These are phyloP conservation scores for Conus canariensis DNA, from an alignment of 2,888 invertebrate genomes.

Conservation along the genomic window DNA sequence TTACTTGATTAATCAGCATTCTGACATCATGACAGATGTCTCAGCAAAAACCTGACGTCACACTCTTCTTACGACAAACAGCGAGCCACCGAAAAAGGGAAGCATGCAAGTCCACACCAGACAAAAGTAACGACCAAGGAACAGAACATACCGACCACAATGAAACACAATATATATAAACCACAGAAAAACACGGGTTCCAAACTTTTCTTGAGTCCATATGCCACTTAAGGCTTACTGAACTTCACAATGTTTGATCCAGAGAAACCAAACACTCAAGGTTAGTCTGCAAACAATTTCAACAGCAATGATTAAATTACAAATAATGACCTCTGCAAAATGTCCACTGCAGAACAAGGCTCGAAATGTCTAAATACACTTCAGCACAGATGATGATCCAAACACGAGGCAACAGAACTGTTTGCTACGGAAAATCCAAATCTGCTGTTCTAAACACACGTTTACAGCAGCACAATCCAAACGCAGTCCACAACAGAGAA, in stretches of 20 bases:
- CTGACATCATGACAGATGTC: not conserved
- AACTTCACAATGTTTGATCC: too few species aligned
- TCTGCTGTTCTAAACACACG: too few species aligned
- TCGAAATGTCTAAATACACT: too few species aligned
- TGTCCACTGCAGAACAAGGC: too few species aligned
- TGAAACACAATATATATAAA: conserved; percentile 33
- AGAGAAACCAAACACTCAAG: too few species aligned
- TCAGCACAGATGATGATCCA: not conserved
- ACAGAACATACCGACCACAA: conserved; percentile 20
- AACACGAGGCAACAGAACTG: not conserved
- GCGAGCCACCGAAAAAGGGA: not conserved
- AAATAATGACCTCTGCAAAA: too few species aligned
- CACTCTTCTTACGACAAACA: not conserved
- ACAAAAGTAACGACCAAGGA: not conserved
- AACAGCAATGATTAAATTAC: not conserved
- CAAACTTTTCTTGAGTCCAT: not conserved
- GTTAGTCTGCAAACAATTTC: too few species aligned
- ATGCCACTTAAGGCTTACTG: too few species aligned
- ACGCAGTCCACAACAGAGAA: too few species aligned
- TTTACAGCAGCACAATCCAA: too few species aligned
- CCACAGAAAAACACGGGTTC: conserved; percentile 18
- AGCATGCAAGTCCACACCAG: not conserved
- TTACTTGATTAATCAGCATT: not conserved
- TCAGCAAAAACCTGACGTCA: not conserved
- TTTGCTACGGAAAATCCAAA: too few species aligned